A percentile compares a stretch with the other conserved stretches of the same genome.
These are phyloP conservation scores for Struthio camelus DNA, from an alignment of 2,113 vertebrate species.

Conservation along the genomic window DNA sequence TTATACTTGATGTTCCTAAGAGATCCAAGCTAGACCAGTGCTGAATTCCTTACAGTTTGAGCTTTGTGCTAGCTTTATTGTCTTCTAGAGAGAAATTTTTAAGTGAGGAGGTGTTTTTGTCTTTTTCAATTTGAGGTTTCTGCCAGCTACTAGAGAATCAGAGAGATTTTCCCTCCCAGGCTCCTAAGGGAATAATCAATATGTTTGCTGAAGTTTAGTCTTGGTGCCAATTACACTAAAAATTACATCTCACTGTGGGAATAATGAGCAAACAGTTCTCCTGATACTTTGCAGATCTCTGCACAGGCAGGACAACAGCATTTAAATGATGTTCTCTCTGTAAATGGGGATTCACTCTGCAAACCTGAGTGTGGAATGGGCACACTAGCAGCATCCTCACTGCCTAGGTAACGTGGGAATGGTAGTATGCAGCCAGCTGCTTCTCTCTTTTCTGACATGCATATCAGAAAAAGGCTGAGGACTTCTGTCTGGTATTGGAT, in stretches of 20 bases:
- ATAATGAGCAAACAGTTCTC: background rate
- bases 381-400: accelerated
- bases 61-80: background rate
- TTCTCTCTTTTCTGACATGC: background rate
- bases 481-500: background rate
- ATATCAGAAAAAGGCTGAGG: background rate
- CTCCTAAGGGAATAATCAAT: conserved; percentile 17
- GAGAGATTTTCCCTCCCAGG: conserved; percentile 23
- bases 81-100: background rate
- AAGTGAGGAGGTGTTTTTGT: background rate
- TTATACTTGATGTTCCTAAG: background rate
- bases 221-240: background rate
- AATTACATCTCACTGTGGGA: conserved; percentile 12
- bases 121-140: background rate
- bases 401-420: background rate
- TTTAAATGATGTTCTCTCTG: background rate
- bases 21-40: background rate
- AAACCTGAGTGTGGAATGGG: accelerated
- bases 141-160: background rate
- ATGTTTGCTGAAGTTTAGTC: background rate
- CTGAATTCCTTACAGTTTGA: background rate
- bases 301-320: background rate
- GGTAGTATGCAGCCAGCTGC: background rate
- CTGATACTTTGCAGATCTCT: background rate
- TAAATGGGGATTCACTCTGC: background rate